Conservation (phyloP, 53 echinoderm and acorn worm species). For the Luidia sarsii region DNA sequence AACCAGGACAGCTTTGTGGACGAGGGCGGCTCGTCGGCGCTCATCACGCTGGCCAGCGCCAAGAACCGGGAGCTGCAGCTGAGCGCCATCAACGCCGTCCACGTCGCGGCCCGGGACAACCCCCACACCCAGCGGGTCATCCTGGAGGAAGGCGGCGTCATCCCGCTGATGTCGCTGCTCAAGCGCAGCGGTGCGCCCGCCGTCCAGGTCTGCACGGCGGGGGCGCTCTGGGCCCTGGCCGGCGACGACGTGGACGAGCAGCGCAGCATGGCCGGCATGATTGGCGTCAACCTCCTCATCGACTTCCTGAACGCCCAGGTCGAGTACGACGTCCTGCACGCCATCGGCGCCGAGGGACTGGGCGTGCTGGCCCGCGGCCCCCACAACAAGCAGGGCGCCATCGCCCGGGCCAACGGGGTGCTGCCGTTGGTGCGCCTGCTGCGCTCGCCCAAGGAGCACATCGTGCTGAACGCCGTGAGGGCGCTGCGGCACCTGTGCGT, state of each 20-base stretch:
- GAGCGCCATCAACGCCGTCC: conserved; percentile 86
- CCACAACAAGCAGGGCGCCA: conserved; percentile 86
- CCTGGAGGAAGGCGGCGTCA: conserved; percentile 92
- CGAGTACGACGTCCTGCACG: conserved; percentile 86
- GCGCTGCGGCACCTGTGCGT: conserved; percentile 90
- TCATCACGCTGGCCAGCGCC: conserved; percentile 79
- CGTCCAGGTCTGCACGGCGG: conserved; percentile 90
- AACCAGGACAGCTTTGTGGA: conserved; percentile 91
- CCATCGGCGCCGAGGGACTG: conserved; percentile 93
- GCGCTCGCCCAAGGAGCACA: conserved; percentile 94
- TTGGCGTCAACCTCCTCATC: conserved; percentile 87
- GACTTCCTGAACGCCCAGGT: conserved; percentile 89
- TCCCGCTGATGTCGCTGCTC: conserved; percentile 86
- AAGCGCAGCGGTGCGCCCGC: conserved; percentile 86
- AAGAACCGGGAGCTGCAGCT: conserved; percentile 82
- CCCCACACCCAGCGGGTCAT: conserved; percentile 94
- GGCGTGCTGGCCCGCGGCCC: conserved; percentile 90
- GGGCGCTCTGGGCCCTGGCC: conserved; percentile 94
- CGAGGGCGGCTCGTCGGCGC: conserved; percentile 84
- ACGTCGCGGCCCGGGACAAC: conserved; percentile 90
- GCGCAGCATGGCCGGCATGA: conserved; percentile 90
- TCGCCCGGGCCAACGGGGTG: conserved; percentile 90
- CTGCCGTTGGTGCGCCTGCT: conserved; percentile 87
- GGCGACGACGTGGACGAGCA: conserved; percentile 92
- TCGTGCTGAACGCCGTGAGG: conserved; percentile 87